Percentiles rank a stretch among this genome's conserved stretches.
phyloP scores from a whole-genome alignment of 2,888 invertebrate species.

The Amblyjoppa proteus region DNA sequence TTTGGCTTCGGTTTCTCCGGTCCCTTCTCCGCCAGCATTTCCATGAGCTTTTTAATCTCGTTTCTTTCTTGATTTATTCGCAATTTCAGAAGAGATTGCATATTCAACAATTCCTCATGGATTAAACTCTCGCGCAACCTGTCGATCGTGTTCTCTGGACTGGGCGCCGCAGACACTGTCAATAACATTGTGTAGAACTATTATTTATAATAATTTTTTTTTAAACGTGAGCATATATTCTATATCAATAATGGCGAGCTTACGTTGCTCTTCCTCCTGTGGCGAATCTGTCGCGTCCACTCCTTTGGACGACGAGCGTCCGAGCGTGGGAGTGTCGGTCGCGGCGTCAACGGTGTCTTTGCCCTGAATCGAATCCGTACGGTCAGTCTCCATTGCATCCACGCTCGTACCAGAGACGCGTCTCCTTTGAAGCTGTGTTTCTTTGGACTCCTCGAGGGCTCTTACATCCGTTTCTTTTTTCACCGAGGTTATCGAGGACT shows the following conservation, averaged over 20 bases:
- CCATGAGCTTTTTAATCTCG: slow-evolving; percentile 89
- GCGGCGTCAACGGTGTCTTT: slow-evolving; percentile 63
- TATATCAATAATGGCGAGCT: not conserved
- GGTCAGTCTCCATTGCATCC: slow-evolving; percentile 50
- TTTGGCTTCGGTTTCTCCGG: slow-evolving; percentile 75
- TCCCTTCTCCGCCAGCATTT: slow-evolving; percentile 77
- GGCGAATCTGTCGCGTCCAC: slow-evolving; percentile 51
- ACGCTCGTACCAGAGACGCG: slow-evolving; percentile 59
- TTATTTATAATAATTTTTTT: not conserved
- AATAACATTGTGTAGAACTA: not conserved
- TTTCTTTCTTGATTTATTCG: slow-evolving; percentile 91
- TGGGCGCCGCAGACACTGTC: slow-evolving; percentile 68
- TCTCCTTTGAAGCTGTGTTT: slow-evolving; percentile 56
- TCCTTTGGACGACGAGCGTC: slow-evolving; percentile 37
- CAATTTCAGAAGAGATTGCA: slow-evolving; percentile 89
- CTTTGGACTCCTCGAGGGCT: slow-evolving; percentile 72
- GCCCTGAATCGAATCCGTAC: slow-evolving; percentile 57
- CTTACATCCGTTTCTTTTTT: slow-evolving; percentile 71
- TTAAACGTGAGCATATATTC: not conserved
- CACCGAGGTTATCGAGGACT: slow-evolving; percentile 63
- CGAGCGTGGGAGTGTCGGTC: slow-evolving; percentile 50
- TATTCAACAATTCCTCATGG: slow-evolving; percentile 86
- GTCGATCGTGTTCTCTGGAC: slow-evolving; percentile 77
- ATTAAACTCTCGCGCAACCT: slow-evolving; percentile 81
- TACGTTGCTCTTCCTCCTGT: slow-evolving; percentile 58